phyloP scores from a whole-genome alignment of 2,113 vertebrate species.

The Actenoides hombroni region DNA sequence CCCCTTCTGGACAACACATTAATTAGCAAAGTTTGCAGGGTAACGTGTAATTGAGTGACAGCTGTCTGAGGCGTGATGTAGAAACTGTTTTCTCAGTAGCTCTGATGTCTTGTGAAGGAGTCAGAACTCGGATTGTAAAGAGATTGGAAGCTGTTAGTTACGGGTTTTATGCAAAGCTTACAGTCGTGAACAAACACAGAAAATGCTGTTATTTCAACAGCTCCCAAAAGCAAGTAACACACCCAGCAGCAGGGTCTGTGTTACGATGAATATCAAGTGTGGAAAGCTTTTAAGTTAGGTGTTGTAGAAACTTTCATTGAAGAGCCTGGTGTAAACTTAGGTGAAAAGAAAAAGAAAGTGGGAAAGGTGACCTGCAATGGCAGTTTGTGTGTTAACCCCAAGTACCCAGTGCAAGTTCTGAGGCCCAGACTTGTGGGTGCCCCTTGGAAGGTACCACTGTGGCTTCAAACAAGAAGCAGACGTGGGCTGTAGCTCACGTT shows the following conservation, averaged over 20 bases:
- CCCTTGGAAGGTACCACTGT: neutral
- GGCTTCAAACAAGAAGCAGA: neutral
- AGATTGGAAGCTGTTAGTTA: neutral
- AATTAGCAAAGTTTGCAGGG: conserved; percentile 4
- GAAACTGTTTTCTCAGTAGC: neutral
- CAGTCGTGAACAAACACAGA: neutral
- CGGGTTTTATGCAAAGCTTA: neutral
- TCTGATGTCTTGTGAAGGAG: neutral
- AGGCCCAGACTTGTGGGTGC: neutral
- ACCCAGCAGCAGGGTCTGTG: neutral
- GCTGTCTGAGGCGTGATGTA: neutral
- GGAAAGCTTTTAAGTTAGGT: neutral
- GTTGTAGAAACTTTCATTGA: neutral
- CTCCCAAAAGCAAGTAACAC: neutral
- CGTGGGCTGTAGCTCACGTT: accelerated
- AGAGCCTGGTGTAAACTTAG: neutral
- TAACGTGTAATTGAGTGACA: neutral
- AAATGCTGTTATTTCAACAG: neutral
- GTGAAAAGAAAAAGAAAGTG: neutral
- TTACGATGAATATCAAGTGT: neutral
- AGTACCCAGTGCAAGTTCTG: accelerated
- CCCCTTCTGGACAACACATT: neutral
- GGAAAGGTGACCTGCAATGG: neutral
- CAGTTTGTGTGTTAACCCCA: neutral
- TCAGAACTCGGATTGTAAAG: neutral